Base-by-base conservation (phyloP, 2,888 invertebrate species). In the Petrolisthes cinctipes region DNA sequence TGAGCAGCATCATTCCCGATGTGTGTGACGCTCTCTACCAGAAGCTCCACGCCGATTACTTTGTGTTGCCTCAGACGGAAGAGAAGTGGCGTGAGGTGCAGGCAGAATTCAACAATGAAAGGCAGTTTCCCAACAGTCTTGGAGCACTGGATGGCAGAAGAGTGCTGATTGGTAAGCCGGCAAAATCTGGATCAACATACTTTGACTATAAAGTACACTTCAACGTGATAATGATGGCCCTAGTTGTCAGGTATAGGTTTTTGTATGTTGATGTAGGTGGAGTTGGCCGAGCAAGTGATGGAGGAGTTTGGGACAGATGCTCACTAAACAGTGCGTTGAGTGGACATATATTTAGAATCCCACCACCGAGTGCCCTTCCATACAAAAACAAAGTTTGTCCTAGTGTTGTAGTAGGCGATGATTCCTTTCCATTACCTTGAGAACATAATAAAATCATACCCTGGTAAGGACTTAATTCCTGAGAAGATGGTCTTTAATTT, bases 381-480 rank as follows among this genome's bases (percentile, higher is more conserved):
- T 61, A 61, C 14, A 61, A 6, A 9, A 14, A 61, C 14, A 9
- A 9, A 14, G 61, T 61, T 6, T 61, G 61, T 14, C 61, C 61
- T 61, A 61, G 61, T 61, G 61, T 61, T 14, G 14, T 61, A 61
- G 7, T 14, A 14, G 61, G 61, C n/a, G 82, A 82, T n/a, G 37
- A 61, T 61, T 56, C 82, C 56, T 82, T 82, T 53, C 61, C 82
- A 11, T 23, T 82, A n/a, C 7, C 56, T 17, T 5, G 57, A 57
- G 61, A 82, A 82, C 61, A 11, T 82, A n/a, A 82, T 82, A 61
- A 82, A 54, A 20, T 61, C 82, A 5, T 82, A 14, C 53, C 57
- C 82, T 20, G 7, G n/a, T 82, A n/a, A 53, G 61, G 20, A 57
- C 53, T 53, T 37, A 61, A 57, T 23, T n/a, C 20, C n/a, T 20